Base-by-base conservation (phyloP, 2,113 vertebrate genomes). In the Arizona elegans region DNA sequence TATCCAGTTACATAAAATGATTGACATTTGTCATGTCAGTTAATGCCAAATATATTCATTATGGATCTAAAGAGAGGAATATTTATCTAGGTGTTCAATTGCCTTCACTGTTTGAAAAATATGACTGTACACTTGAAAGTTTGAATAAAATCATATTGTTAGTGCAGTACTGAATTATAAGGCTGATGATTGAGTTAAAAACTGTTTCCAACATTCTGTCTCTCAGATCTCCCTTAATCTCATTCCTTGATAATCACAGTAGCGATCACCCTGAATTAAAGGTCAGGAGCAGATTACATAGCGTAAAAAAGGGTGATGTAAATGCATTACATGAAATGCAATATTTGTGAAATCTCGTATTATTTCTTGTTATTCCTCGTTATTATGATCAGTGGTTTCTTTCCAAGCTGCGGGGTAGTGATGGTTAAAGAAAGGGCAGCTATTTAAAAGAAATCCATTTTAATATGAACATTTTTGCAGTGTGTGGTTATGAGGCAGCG, bases 381-480 rank as follows among this genome's bases (percentile, higher is more conserved):
- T 86, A 21, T 90, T 91, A 59, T 88, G 86, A 15, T 91, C 56
- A 87, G 70, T 89, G 47, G 85, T 94, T 93, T 50, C 33, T 94
- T 95, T 94, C 94, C 70, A 50, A 59, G 92, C 24, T 24, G 23
- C 93, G 6, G 90, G n/a, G 29, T 94, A 94, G 58, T 93, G 91
- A 94, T 93, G 11, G 94, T 59, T 95, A 23, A 96, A 92, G 86
- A 87, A 92, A 94, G 95, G 89, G 93, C 92, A 92, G 90, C 96
- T 96, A 95, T 97, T 97, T 97, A 97, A 96, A 97, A 94, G 90
- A 94, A 96, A 96, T 93, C 55, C 92, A 96, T 97, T 97, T 97
- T 97, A 96, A 97, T 91, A 93, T 89, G 95, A 97, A 91, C 92
- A 85, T 50, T 95, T 95, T 13, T 95, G 96, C 96, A 87, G 86